Evolutionary conservation across 2,113 vertebrate genomes (phyloP), one percentile per base, ranked within the genome.

Genomic region (Megaptera novaeangliae): DNA sequence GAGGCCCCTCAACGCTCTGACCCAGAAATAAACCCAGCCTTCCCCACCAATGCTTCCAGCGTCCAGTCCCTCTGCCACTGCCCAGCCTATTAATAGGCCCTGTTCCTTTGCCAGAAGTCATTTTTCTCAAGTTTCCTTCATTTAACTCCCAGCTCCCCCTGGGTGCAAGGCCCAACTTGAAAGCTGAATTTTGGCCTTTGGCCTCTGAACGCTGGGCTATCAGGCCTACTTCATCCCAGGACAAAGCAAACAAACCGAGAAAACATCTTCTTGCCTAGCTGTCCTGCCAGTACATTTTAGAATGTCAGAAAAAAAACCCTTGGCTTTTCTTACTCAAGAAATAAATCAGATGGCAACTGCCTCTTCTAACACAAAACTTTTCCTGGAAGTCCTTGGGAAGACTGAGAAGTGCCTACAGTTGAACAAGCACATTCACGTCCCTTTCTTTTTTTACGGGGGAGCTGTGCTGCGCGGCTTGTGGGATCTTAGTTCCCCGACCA

Each of bases 21-120:
- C 97, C 95, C 94, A 98, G 97, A 98, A 98, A 98, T 98, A 98
- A 97, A 98, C 91, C 55, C 85, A 95, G 96, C 81, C 94, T 92
- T 97, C 96, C 82, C 94, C 96, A 97, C 84, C 82, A 34, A 46
- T 91, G 91, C 88, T 57, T 90, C 88, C 55, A 55, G 61, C 55
- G 0, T 72, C 80, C 92, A 87, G 90, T 88, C 88, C 83, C 95
- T 96, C 96, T 21, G 75, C 82, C 21, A 36, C 96, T 94, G 95
- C 96, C 94, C 95, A 61, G 80, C 82, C 98, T 98, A 98, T 98
- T 97, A 97, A 97, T 98, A 98, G 98, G 94, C 29, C 57, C 91
- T 88, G 68, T 91, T 88, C 66, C 91, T 95, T 78, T 97, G 98
- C 97, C 97, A 98, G 96, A 88, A 97, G 88, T 97, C 87, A 4